These are phyloP conservation scores for Silurus glanis DNA, from an alignment of 2,113 vertebrate species.

Conservation along the genomic window DNA sequence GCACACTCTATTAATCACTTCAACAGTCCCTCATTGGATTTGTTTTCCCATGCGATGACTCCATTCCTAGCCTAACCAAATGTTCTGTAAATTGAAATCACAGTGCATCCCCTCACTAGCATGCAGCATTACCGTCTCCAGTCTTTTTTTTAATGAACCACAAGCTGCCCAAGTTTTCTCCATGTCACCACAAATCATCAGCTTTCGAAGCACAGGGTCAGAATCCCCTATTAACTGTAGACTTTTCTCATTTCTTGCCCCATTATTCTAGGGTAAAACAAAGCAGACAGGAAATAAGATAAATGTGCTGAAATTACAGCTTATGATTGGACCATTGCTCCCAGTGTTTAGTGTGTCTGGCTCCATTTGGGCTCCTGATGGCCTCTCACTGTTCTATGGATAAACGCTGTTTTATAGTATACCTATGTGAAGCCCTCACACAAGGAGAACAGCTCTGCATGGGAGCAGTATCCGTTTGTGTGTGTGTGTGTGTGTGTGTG, in stretches of 20 bases:
- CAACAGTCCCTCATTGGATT: slow-evolving; percentile 10
- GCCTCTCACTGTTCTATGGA: slow-evolving; percentile 30
- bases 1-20: slow-evolving; percentile 24
- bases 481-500: not conserved
- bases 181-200: slow-evolving; percentile 57
- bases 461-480: not conserved
- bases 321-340: slow-evolving; percentile 65
- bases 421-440: slow-evolving; percentile 40
- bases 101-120: slow-evolving; percentile 41
- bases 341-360: slow-evolving; percentile 63
- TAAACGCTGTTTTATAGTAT: slow-evolving; percentile 41
- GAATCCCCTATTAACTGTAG: slow-evolving; percentile 63
- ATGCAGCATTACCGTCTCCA: slow-evolving; percentile 50
- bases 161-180: slow-evolving; percentile 51
- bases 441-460: slow-evolving; percentile 32
- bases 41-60: slow-evolving; percentile 34
- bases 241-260: slow-evolving; percentile 63
- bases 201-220: slow-evolving; percentile 58
- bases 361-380: slow-evolving; percentile 56
- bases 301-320: slow-evolving; percentile 67
- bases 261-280: slow-evolving; percentile 67
- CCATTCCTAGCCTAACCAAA: slow-evolving; percentile 34
- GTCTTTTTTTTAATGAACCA: slow-evolving; percentile 55
- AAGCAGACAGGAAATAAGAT: slow-evolving; percentile 73
- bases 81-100: slow-evolving; percentile 49